Base-by-base conservation (phyloP, 2,888 invertebrate species). In the Drosophila nr. perissopoda region DNA sequence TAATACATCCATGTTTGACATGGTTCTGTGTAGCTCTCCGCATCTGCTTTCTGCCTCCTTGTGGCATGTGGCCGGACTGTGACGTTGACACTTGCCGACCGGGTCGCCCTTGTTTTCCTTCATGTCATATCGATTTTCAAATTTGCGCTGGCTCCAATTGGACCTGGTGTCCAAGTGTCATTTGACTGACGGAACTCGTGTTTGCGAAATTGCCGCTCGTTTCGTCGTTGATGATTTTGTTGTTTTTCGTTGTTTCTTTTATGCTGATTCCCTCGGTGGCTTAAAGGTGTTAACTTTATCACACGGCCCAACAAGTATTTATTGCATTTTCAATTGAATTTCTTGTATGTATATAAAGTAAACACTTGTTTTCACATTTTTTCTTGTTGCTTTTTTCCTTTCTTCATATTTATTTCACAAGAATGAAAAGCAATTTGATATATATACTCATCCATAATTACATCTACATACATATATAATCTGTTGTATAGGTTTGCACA, bases 251-350 rank as follows among this genome's bases (percentile, higher is more conserved):
- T 57, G 34, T 56, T 51, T 51, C 31, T 56, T 61, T 64, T 70
- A 68, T 69, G 67, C 69, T 70, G 70, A 79, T 85, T 82, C 86
- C 79, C 61, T 71, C 58, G 80, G 40, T 48, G 89, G 90, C 87
- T 85, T 81, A 83, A 90, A 90, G 85, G 90, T 90, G 87, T 85
- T 85, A 85, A 80, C 84, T 85, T 90, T 89, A 90, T 89, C 90
- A 63, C 63, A 65, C 29, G 60, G 60, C 72, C 36, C 64, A 56
- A 65, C 51, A 68, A 56, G 31, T 69, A 63, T 58, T 57, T 53
- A 70, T 69, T 59, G 70, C 62, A 71, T 59, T 64, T 77, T 61
- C 66, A 53, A 67, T 72, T 53, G 45, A 59, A 33, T 66, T 88
- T 31, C 11, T 29, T 65, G 60, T 68, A 38, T 69, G 49, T 51